These are phyloP conservation scores for Scrobipalpa costella DNA, from an alignment of 2,888 invertebrate genomes.

Conservation along the genomic window DNA sequence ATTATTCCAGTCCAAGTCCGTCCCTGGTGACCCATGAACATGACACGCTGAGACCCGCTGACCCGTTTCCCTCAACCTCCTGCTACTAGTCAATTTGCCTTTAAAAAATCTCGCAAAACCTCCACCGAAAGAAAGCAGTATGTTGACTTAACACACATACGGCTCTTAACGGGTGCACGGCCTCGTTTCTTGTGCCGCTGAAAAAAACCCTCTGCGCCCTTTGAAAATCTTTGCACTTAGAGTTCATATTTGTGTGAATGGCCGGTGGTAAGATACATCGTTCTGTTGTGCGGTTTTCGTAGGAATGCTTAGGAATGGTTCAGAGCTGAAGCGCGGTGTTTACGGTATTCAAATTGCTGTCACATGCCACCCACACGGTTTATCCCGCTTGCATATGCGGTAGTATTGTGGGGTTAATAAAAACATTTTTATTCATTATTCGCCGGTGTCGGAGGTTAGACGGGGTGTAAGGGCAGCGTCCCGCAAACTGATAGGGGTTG, in stretches of 20 bases:
- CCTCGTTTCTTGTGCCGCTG: slow-evolving; percentile 62
- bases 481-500: no score
- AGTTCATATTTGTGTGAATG: slow-evolving; percentile 56
- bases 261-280: slow-evolving; percentile 43
- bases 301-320: slow-evolving; percentile 64
- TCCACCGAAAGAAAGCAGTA: slow-evolving; percentile 68
- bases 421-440: slow-evolving; percentile 46
- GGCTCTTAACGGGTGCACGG: slow-evolving; percentile 61
- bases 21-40: slow-evolving; percentile 73
- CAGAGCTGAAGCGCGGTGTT: slow-evolving; percentile 66
- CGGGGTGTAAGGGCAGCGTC: no score
- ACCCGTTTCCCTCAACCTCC: slow-evolving; percentile 74
- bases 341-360: slow-evolving; percentile 73
- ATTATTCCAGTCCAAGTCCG: slow-evolving; percentile 39
- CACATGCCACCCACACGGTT: slow-evolving; percentile 48
- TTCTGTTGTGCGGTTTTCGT: slow-evolving; percentile 44
- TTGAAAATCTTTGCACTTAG: slow-evolving; percentile 61
- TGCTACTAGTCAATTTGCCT: slow-evolving; percentile 77
- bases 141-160: slow-evolving; percentile 78
- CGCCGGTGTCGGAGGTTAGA: background rate
- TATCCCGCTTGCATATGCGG: slow-evolving; percentile 42
- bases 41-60: slow-evolving; percentile 75
- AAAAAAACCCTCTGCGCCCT: slow-evolving; percentile 53
- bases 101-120: slow-evolving; percentile 73
- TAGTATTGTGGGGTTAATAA: slow-evolving; percentile 44